Evolutionary conservation across 1,140 invertebrate species (phyloP).

Genomic region (Heliothis subflexa): DNA sequence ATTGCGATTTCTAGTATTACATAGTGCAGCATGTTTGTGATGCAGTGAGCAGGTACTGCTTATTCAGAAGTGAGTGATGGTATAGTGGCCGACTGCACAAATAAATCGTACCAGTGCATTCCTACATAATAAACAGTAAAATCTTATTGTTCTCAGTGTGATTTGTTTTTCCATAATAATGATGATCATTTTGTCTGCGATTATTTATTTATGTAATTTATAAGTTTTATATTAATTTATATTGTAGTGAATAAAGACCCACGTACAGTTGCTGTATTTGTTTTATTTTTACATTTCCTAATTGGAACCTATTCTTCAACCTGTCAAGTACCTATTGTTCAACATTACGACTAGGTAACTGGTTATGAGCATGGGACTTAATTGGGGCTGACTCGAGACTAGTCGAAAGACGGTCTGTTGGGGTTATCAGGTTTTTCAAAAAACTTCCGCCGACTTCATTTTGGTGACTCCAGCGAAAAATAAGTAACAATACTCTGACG

Average conservation of each 20-base stretch:
- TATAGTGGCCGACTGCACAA: conserved; percentile 22
- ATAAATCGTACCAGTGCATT: conserved; percentile 60
- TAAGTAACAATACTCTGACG: too few relatives aligned
- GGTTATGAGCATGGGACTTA: too few relatives aligned
- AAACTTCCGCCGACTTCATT: too few relatives aligned
- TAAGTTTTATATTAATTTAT: conserved; percentile 82
- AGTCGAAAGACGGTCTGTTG: too few relatives aligned
- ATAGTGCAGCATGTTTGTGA: not conserved
- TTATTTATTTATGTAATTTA: conserved; percentile 81
- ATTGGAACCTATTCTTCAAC: too few relatives aligned
- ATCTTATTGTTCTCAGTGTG: conserved; percentile 52
- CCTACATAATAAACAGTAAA: conserved; percentile 57
- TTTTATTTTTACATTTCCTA: conserved; percentile 40
- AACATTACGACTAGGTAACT: too few relatives aligned
- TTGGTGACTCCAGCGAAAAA: too few relatives aligned
- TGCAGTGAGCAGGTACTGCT: not conserved
- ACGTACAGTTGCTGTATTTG: conserved; percentile 54
- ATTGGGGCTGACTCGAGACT: too few relatives aligned
- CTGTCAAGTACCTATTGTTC: too few relatives aligned
- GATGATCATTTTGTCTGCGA: conserved; percentile 63
- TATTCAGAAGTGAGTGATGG: not conserved
- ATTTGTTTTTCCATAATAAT: conserved; percentile 54
- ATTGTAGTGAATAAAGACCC: conserved; percentile 72
- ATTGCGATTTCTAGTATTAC: conserved; percentile 13
- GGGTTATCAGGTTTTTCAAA: too few relatives aligned